phyloP scores from a whole-genome alignment of 2,113 vertebrate species.

The Anser brachyrhynchus region DNA sequence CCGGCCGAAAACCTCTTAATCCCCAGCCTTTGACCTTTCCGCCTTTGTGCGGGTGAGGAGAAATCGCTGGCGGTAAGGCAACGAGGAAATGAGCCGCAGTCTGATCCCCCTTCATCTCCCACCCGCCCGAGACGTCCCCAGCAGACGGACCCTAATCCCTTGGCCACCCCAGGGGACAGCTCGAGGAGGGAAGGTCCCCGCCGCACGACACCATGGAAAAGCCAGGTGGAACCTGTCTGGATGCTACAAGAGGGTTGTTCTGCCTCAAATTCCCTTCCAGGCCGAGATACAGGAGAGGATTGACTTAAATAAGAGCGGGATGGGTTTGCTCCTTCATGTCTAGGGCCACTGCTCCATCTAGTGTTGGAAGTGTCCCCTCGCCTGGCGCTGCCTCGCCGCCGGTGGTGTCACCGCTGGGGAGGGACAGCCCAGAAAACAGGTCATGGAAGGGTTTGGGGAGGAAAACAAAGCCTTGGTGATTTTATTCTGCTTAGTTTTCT shows the following conservation, averaged over 20 bases:
- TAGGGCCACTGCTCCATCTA: conserved; percentile 68
- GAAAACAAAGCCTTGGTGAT: neutral
- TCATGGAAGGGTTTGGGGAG: neutral
- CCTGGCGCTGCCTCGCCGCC: rapidly evolving
- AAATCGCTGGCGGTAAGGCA: neutral
- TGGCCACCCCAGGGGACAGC: rapidly evolving
- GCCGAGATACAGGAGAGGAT: neutral
- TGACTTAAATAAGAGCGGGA: rapidly evolving
- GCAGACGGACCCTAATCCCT: neutral
- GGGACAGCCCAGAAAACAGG: neutral
- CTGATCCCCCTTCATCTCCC: conserved; percentile 4
- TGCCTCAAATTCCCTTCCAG: neutral
- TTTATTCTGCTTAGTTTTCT: neutral
- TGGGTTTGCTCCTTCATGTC: neutral
- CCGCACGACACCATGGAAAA: rapidly evolving
- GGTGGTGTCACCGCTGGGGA: rapidly evolving
- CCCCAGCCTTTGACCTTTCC: conserved; percentile 24
- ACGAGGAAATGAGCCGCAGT: conserved; percentile 51
- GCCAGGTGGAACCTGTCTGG: neutral
- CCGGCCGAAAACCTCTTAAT: neutral
- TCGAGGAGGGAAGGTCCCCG: rapidly evolving
- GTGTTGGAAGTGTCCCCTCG: neutral
- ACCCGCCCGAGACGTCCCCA: neutral
- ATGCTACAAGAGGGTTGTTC: neutral
- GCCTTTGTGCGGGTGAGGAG: neutral